Conservation (phyloP, 2,113 vertebrate genomes). For the Ia io region DNA sequence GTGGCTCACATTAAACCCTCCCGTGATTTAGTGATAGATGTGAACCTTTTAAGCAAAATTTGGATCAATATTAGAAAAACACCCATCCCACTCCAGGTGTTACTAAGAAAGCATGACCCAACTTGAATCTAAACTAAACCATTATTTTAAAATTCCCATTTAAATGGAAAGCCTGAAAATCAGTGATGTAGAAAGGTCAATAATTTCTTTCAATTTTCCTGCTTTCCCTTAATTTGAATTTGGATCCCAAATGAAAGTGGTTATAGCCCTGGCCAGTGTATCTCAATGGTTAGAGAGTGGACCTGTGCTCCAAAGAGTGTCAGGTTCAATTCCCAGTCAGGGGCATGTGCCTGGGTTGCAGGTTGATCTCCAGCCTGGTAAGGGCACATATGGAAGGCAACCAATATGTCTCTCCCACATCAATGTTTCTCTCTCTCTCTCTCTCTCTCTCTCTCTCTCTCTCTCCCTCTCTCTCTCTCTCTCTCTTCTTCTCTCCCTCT, state of each 20-base stretch:
- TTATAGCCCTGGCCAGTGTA: neutral
- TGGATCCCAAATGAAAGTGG: neutral
- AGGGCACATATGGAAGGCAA: no score
- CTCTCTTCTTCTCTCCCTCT: no score
- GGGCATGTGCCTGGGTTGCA: no score
- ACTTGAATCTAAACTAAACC: slow-evolving; percentile 29
- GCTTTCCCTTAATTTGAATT: slow-evolving; percentile 28
- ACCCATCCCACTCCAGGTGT: neutral
- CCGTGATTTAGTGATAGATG: slow-evolving; percentile 2
- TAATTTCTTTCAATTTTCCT: neutral
- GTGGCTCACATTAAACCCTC: neutral
- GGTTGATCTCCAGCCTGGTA: no score
- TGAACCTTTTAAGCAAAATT: slow-evolving; percentile 27
- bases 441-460: no score
- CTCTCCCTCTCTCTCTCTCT: no score
- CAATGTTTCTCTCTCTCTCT: no score
- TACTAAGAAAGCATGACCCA: neutral
- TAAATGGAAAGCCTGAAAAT: slow-evolving; percentile 20
- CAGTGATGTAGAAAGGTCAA: neutral
- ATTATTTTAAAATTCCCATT: neutral
- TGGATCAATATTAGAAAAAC: slow-evolving; percentile 17
- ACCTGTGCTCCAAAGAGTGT: no score
- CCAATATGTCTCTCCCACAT: no score
- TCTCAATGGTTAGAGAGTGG: no score
- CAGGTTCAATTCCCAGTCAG: no score